Evolutionary conservation across 2,888 invertebrate genomes (phyloP).

Genomic region (Drosophila hawaiiensis): DNA sequence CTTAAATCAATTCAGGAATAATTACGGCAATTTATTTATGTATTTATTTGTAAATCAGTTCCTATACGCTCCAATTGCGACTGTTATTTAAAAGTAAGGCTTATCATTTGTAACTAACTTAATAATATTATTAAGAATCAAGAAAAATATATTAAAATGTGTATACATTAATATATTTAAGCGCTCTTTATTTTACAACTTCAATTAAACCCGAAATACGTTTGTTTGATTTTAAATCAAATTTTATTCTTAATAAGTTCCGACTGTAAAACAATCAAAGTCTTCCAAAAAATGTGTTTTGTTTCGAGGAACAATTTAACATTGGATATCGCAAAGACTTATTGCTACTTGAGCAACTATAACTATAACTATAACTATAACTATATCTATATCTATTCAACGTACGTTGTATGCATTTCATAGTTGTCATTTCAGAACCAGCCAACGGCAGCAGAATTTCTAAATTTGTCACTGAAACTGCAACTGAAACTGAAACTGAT

Average conservation of each 20-base stretch:
- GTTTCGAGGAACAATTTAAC: not conserved
- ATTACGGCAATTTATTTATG: not conserved
- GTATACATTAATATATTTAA: not conserved
- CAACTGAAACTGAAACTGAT: constrained; percentile 20
- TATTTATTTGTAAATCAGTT: not conserved
- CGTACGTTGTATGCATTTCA: not conserved
- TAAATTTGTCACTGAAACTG: constrained; percentile 13
- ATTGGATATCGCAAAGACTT: not conserved
- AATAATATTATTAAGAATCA: not conserved
- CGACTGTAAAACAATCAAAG: not conserved
- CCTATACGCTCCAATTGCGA: not conserved
- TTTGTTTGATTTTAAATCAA: not conserved
- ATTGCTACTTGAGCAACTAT: not conserved
- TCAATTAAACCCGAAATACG: not conserved
- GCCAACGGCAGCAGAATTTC: constrained; percentile 42
- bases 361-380: not conserved
- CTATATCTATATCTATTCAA: not conserved
- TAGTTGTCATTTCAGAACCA: constrained; percentile 1
- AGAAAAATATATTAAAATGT: not conserved
- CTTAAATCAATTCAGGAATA: not conserved
- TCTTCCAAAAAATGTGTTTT: not conserved
- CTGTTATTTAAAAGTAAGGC: not conserved
- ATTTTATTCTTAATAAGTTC: not conserved
- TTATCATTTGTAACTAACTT: not conserved
- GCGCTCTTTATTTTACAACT: not conserved